These are phyloP conservation scores for Eudemis profundana DNA, from an alignment of 2,888 invertebrate species.

Conservation along the genomic window DNA sequence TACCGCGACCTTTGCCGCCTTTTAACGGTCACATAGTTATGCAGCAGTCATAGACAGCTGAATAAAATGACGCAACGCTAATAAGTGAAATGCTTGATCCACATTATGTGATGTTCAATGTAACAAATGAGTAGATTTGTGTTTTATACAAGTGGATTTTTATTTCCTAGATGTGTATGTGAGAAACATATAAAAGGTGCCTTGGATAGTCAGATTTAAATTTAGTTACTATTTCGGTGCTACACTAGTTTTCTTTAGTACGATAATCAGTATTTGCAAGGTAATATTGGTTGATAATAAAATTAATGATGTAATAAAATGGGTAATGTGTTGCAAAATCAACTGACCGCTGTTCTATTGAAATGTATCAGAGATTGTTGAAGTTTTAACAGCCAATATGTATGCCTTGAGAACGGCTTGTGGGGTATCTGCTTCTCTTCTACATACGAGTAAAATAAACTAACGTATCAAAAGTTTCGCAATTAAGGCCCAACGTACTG, in stretches of 20 bases:
- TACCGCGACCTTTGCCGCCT: neutral
- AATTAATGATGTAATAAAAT: neutral
- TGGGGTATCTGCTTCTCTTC: constrained; percentile 52
- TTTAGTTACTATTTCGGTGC: constrained; percentile 51
- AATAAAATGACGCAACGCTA: neutral
- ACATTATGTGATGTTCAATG: too few relatives aligned
- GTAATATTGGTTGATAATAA: neutral
- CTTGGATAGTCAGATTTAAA: constrained; percentile 46
- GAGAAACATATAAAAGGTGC: constrained; percentile 43
- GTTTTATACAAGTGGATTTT: constrained; percentile 6
- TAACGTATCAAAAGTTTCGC: neutral
- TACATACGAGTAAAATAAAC: constrained; percentile 15
- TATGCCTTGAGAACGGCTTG: constrained; percentile 63
- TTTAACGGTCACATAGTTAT: neutral
- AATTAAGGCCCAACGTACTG: neutral
- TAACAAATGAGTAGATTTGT: neutral
- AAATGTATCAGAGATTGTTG: constrained; percentile 10
- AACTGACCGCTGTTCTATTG: neutral
- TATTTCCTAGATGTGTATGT: constrained; percentile 7
- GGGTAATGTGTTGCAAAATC: neutral
- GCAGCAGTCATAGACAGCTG: neutral
- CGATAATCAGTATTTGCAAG: constrained; percentile 15
- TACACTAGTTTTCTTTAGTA: constrained; percentile 41
- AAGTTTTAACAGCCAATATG: constrained; percentile 67
- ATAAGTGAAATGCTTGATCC: too few relatives aligned